phyloP scores from a whole-genome alignment of 2,113 vertebrate genomes.

The Pundamilia nyererei region DNA sequence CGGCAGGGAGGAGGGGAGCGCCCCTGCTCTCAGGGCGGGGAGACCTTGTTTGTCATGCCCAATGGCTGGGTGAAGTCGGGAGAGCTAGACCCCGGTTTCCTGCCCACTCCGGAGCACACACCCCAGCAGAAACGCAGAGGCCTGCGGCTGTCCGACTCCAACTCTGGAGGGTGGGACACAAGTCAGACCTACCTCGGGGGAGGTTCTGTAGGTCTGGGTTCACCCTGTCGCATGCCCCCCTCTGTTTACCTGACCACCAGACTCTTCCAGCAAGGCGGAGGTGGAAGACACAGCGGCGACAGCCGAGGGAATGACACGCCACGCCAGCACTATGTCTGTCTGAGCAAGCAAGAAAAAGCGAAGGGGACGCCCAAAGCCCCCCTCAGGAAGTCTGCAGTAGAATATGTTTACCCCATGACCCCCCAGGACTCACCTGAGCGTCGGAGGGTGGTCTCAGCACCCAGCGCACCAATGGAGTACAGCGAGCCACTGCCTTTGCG shows the following conservation, averaged over 20 bases:
- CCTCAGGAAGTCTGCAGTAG: constrained; percentile 77
- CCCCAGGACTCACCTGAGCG: constrained; percentile 86
- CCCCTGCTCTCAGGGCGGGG: constrained; percentile 67
- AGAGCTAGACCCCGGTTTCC: constrained; percentile 85
- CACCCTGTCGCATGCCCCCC: constrained; percentile 66
- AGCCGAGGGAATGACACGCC: constrained; percentile 57
- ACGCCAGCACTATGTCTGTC: constrained; percentile 74
- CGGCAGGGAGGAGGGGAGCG: constrained; percentile 73
- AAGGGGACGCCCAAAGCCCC: constrained; percentile 61
- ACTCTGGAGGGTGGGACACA: constrained; percentile 83
- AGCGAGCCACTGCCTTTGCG: constrained; percentile 72
- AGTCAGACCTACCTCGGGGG: constrained; percentile 81
- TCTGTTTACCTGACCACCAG: constrained; percentile 76
- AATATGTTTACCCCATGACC: constrained; percentile 80
- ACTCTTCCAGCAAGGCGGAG: constrained; percentile 68
- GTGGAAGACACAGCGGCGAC: constrained; percentile 50
- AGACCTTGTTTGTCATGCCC: constrained; percentile 87
- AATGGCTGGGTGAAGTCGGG: constrained; percentile 87
- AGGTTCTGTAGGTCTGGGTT: constrained; percentile 62
- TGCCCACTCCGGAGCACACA: constrained; percentile 95
- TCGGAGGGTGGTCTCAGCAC: constrained; percentile 87
- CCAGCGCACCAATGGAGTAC: constrained; percentile 75
- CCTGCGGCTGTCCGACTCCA: constrained; percentile 76
- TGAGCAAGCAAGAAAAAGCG: constrained; percentile 70
- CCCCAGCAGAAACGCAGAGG: constrained; percentile 88